Evolutionary conservation across 1,140 invertebrate genomes (phyloP), one percentile per base, ranked within the genome.

Genomic region (Drosophila mojavensis): DNA sequence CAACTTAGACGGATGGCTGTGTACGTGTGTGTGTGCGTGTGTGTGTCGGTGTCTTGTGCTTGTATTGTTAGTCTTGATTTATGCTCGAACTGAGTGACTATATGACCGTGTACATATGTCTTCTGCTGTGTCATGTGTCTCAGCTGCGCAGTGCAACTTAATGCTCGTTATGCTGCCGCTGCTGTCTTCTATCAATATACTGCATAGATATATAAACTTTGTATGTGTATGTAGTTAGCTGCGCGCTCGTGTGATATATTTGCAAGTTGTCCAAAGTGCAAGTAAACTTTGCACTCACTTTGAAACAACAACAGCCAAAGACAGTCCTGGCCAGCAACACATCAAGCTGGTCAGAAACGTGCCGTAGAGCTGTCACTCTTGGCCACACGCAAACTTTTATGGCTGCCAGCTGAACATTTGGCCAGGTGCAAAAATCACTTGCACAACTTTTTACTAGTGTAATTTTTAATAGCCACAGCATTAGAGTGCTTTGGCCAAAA

Each of bases 341-440:
- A 24, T 24, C 20, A 24, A 24, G 20, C 20, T 24, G 64, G 30
- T 73, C 56, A 67, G 33, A 48, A 68, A 61, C 53, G 55, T 60
- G 48, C 48, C 60, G 63, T 60, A 33, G 63, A 33, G 63, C 63
- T 73, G 70, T 73, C 64, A 61, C 68, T 39, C 36, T 78, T 81
- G 75, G 66, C 60, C 63, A 56, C 36, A 39, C 36, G 0, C 17
- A 78, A 85, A 85, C 39, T 85, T 85, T 53, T 62, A 59, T 68
- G 65, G 69, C 26, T 65, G 10, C 17, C 24, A 60, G 68, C 51
- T 81, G 28, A 24, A 61, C 58, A 59, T 36, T 48, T 67, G 67
- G 69, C 53, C 66, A 86, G 81, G 82, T 86, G 81, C 75, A 86
- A 81, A 75, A 86, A 70, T 69, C 55, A 47, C 75, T 81, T 75